Evolutionary conservation across 2,113 vertebrate species (phyloP).

Genomic region (Nymphicus hollandicus): DNA sequence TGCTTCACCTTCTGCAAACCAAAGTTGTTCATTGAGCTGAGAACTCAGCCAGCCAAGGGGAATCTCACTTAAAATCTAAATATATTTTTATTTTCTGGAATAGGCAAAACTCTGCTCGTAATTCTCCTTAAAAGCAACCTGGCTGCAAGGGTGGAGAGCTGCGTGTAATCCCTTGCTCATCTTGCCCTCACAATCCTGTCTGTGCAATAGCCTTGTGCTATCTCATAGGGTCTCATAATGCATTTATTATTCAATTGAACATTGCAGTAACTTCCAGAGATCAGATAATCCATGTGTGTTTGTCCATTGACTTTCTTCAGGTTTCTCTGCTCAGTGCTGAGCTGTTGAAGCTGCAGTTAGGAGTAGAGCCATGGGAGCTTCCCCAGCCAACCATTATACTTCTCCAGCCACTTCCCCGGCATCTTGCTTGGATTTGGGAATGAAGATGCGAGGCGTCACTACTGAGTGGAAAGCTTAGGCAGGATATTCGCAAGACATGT

Average conservation of each 20-base stretch:
- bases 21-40: neutral
- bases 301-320: constrained; percentile 1
- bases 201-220: neutral
- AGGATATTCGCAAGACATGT: neutral
- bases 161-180: neutral
- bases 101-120: neutral
- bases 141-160: neutral
- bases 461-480: neutral
- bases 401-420: neutral
- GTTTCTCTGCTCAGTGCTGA: constrained; percentile 32
- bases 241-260: neutral
- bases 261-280: neutral
- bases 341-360: neutral
- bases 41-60: neutral
- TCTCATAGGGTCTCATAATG: fast-evolving
- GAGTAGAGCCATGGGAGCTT: neutral
- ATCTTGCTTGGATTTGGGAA: neutral
- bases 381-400: neutral
- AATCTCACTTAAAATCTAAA: neutral
- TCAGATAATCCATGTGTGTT: fast-evolving
- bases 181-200: neutral
- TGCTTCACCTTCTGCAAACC: neutral
- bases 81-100: neutral
- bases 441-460: neutral
- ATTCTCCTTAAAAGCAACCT: neutral